Conservation (phyloP, 2,113 vertebrate species). For the Zootoca vivipara region DNA sequence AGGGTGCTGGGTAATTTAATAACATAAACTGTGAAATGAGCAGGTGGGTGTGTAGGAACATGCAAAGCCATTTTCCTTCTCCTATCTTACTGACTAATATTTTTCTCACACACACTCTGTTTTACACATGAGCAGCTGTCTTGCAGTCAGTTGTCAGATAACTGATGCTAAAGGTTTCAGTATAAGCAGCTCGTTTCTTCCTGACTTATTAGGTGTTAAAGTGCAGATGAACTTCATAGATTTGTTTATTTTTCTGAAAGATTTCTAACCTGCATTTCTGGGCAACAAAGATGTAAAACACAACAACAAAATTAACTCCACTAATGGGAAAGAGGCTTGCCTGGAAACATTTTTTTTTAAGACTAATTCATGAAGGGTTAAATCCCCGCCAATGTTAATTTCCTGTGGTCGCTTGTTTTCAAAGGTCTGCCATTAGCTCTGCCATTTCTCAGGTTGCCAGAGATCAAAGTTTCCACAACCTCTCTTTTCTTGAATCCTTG, state of each 20-base stretch:
- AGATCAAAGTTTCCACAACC: slow-evolving; percentile 62
- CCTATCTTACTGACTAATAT: slow-evolving; percentile 65
- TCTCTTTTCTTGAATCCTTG: slow-evolving; percentile 51
- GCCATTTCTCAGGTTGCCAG: slow-evolving; percentile 70
- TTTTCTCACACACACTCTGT: slow-evolving; percentile 48
- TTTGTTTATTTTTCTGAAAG: background rate
- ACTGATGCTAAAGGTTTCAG: slow-evolving; percentile 61
- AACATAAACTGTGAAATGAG: slow-evolving; percentile 47
- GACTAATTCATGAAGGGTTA: slow-evolving; percentile 76
- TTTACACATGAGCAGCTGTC: background rate
- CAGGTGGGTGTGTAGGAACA: slow-evolving; percentile 27
- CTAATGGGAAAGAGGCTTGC: slow-evolving; percentile 46
- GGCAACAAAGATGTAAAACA: too few relatives aligned
- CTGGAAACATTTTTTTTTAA: slow-evolving; percentile 62
- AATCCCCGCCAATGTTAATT: slow-evolving; percentile 81
- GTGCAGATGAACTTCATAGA: slow-evolving; percentile 61
- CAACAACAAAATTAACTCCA: too few relatives aligned
- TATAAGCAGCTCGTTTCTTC: slow-evolving; percentile 58
- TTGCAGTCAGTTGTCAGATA: slow-evolving; percentile 37
- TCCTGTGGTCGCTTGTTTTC: slow-evolving; percentile 82
- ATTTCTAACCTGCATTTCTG: background rate
- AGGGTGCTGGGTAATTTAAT: slow-evolving; percentile 44
- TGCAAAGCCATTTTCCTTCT: slow-evolving; percentile 64
- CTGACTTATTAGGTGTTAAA: slow-evolving; percentile 76
- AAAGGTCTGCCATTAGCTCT: slow-evolving; percentile 73